Conservation (phyloP, 2,113 vertebrate species). For the Entelurus aequoreus region DNA sequence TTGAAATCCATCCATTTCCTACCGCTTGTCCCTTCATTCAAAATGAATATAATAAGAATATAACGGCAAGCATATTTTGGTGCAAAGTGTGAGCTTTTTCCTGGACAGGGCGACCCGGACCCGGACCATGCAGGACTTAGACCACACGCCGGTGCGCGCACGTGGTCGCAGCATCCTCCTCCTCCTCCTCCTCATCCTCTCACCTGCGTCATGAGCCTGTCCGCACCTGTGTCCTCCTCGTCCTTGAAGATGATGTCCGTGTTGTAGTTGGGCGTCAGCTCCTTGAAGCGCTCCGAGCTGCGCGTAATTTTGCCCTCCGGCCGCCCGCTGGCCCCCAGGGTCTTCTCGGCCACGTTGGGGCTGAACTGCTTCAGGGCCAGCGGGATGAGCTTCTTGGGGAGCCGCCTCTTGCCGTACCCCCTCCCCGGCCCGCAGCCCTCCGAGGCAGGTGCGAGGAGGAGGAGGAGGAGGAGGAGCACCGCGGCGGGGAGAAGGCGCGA, state of each 20-base stretch:
- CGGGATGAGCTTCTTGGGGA: conserved; percentile 87
- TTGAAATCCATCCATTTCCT: too few species aligned
- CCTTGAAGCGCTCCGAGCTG: conserved; percentile 91
- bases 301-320: conserved; percentile 93
- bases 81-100: conserved; percentile 7
- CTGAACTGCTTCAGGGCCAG: conserved; percentile 91
- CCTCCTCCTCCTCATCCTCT: conserved; percentile 31
- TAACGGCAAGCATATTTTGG: conserved; percentile 45
- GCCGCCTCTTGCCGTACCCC: conserved; percentile 91
- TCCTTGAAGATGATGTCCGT: conserved; percentile 99
- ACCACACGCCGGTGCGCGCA: neutral
- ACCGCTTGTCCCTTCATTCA: too few species aligned
- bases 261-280: conserved; percentile 95
- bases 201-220: conserved; percentile 97
- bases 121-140: neutral
- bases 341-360: conserved; percentile 96
- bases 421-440: conserved; percentile 93
- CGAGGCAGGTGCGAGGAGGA: conserved; percentile 82
- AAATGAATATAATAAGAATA: too few species aligned
- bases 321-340: conserved; percentile 90
- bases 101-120: neutral
- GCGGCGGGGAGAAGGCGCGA: conserved; percentile 74
- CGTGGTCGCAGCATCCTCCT: neutral
- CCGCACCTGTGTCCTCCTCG: conserved; percentile 96
- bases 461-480: conserved; percentile 77